These are phyloP conservation scores for Anadara kagoshimensis DNA, from an alignment of 1,140 invertebrate species.

Conservation along the genomic window DNA sequence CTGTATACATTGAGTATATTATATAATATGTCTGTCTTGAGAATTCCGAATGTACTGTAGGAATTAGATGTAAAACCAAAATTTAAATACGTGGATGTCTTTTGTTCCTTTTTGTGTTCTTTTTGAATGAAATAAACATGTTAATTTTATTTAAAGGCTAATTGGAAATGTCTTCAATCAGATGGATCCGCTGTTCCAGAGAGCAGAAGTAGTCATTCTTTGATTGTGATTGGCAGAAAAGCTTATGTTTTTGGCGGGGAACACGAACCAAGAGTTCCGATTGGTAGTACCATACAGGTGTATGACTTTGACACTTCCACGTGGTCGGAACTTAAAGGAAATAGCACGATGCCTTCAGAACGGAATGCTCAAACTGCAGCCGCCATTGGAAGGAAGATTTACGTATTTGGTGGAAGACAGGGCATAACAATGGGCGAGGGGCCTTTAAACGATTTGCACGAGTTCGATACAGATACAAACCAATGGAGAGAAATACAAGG, in stretches of 20 bases:
- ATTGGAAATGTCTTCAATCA: constrained; percentile 21
- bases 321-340: constrained; percentile 29
- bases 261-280: constrained; percentile 46
- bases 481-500: constrained; percentile 37
- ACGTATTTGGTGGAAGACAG: constrained; percentile 53
- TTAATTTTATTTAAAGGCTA: constrained; percentile 20
- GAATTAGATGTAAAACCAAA: no score
- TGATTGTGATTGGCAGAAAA: constrained; percentile 35
- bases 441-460: constrained; percentile 40
- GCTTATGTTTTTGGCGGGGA: constrained; percentile 57
- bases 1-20: no score
- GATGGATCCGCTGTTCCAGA: constrained; percentile 27
- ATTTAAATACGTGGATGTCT: no score
- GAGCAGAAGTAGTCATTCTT: constrained; percentile 50
- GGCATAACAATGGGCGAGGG: constrained; percentile 42
- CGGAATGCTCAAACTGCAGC: constrained; percentile 35
- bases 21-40: no score
- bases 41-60: no score
- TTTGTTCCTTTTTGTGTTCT: no score
- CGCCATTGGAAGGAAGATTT: constrained; percentile 38
- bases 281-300: constrained; percentile 45
- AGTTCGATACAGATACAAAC: constrained; percentile 33
- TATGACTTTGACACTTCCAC: constrained; percentile 32
- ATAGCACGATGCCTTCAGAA: constrained; percentile 8
- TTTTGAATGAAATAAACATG: no score